A percentile compares a stretch with the other conserved stretches of the same genome.
Evolutionary conservation across 2,113 vertebrate genomes (phyloP).

Genomic region (Bucco capensis): DNA sequence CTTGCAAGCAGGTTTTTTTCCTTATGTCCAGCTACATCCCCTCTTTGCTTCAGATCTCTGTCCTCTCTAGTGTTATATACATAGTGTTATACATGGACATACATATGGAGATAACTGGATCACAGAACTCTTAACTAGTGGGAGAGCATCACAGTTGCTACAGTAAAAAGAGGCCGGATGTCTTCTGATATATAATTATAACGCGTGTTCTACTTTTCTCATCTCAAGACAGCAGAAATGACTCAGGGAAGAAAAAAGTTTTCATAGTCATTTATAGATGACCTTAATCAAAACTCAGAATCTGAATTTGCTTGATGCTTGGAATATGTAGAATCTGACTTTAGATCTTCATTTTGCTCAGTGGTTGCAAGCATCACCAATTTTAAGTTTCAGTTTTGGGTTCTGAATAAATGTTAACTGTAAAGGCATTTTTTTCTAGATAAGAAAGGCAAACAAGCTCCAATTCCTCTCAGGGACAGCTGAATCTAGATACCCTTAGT

Average conservation of each 20-base stretch:
- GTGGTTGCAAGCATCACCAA: background rate
- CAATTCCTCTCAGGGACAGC: constrained; percentile 20
- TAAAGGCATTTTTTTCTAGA: background rate
- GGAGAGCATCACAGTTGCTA: background rate
- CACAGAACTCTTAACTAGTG: background rate
- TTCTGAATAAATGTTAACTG: background rate
- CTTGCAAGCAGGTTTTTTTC: background rate
- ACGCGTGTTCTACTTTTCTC: background rate
- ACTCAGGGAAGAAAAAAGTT: background rate
- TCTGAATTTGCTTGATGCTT: background rate
- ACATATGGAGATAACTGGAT: background rate
- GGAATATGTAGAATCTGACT: background rate
- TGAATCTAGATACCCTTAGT: constrained; percentile 36
- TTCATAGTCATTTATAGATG: background rate
- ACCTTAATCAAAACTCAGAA: background rate
- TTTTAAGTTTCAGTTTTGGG: background rate
- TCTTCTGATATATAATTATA: background rate
- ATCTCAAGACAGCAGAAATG: background rate
- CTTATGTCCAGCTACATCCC: background rate
- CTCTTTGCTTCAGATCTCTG: background rate
- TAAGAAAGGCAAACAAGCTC: background rate
- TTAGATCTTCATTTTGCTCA: background rate
- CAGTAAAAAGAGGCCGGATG: background rate
- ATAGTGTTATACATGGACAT: background rate
- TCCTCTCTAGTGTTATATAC: background rate